Conservation (phyloP, 2,113 vertebrate genomes). For the Polypterus senegalus region DNA sequence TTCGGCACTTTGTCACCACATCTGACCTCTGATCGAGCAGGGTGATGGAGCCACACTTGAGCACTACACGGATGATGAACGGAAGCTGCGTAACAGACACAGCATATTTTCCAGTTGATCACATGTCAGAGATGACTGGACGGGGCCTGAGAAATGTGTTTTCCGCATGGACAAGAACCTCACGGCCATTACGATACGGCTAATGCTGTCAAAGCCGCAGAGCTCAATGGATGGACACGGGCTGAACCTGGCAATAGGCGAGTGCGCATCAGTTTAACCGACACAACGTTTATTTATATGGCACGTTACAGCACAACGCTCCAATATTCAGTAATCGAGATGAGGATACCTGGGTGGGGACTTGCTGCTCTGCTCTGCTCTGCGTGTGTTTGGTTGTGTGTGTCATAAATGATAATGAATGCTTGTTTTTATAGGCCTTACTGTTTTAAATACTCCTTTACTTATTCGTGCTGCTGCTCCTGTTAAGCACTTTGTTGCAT, state of each 20-base stretch:
- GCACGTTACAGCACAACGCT: no score
- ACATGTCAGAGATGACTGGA: conserved; percentile 11
- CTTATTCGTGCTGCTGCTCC: not conserved
- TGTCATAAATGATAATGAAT: not conserved
- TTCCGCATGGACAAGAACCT: conserved; percentile 5
- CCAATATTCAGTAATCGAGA: no score
- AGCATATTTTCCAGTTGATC: conserved; percentile 14
- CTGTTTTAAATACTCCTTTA: not conserved
- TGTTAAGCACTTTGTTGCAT: not conserved
- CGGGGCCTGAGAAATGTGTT: conserved; percentile 6
- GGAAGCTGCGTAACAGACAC: conserved; percentile 7
- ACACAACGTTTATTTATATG: no score
- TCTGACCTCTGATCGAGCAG: conserved; percentile 18
- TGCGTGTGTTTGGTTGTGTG: not conserved
- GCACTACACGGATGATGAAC: conserved; percentile 9
- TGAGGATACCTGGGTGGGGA: no score
- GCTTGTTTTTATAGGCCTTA: not conserved
- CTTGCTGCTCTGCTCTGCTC: not conserved
- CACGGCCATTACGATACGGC: conserved; percentile 5
- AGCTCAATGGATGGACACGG: conserved; percentile 8
- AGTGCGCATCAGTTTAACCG: not conserved
- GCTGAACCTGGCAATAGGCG: not conserved
- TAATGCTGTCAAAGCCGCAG: conserved; percentile 1
- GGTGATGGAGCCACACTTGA: conserved; percentile 11
- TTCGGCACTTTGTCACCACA: conserved; percentile 11